These are phyloP conservation scores for Pseudois nayaur DNA, from an alignment of 2,113 vertebrate species.

Conservation along the genomic window DNA sequence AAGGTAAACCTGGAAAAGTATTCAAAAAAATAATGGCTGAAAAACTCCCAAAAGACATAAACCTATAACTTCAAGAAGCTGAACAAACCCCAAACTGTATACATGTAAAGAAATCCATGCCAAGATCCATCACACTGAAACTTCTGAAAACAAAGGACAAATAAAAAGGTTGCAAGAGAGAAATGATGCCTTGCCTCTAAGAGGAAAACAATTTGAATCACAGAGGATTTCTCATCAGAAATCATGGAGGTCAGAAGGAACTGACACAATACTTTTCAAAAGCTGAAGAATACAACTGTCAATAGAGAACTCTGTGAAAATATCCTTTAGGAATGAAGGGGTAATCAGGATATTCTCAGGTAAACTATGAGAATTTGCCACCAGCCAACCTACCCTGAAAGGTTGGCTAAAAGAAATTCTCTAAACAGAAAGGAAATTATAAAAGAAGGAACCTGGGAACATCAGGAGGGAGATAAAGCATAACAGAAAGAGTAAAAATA, in stretches of 20 bases:
- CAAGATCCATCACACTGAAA: neutral
- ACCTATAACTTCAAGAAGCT: neutral
- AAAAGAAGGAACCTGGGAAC: neutral
- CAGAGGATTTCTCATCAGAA: slow-evolving; percentile 18
- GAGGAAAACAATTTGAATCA: neutral
- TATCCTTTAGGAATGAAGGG: neutral
- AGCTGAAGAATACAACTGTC: neutral
- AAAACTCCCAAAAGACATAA: neutral
- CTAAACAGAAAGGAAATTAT: neutral
- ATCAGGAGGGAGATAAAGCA: neutral
- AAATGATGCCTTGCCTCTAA: neutral
- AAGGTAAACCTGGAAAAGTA: neutral
- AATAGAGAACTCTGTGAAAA: neutral
- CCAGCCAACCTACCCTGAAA: neutral
- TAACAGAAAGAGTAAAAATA: neutral
- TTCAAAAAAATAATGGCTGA: neutral
- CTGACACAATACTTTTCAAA: neutral
- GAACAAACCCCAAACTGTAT: neutral
- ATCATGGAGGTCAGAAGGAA: neutral
- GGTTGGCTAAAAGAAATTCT: neutral
- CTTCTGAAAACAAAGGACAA: neutral
- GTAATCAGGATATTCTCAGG: neutral
- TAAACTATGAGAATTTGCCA: neutral
- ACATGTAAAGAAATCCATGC: slow-evolving; percentile 2
- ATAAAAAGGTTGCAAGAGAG: neutral